Evolutionary conservation across 2,113 vertebrate species (phyloP), one percentile per base, ranked within the genome.

Genomic region (Lethenteron camtschaticum): DNA sequence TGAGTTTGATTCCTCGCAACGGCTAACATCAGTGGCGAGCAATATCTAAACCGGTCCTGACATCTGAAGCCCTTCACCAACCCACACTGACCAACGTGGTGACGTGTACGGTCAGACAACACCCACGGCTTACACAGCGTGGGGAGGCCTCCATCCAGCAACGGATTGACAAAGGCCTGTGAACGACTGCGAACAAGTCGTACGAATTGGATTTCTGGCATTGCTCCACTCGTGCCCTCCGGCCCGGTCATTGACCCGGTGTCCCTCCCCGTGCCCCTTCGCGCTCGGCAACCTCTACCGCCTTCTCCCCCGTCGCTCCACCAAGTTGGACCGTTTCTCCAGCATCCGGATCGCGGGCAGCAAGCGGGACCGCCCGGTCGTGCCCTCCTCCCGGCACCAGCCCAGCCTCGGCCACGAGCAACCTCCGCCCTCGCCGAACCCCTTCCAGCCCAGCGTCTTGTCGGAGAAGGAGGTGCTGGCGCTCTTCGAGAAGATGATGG

Each of bases 401-500:
- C 13, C 81, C 85, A 60, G 80, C 83, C 3, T 76, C 80, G 82
- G 73, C 72, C 82, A 85, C 13, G 88, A 91, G 75, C 70, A 83
- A 68, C 75, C 75, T 41, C 20, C 76, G 16, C 79, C 79, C 68
- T 68, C 85, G 71, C 74, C 80, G 68, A 79, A 11, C 63, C 63
- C 10, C 10, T 66, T 66, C 10, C 63, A 81, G 18, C 75, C 90
- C 71, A 79, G 82, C 1, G 83, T 85, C 57, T 76, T 81, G 68
- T 14, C 81, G 1, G 87, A 94, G 58, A 82, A 87, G 9, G 79
- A 84, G 9, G 82, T 94, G 69, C 79, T 94, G 72, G 79, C 78
- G 12, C 86, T 90, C 69, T 94, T 94, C 69, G 88, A 94, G 76
- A 82, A 91, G 81, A 94, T 94, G 89, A 74, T 94, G 86, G 89